phyloP scores from a whole-genome alignment of 2,113 vertebrate genomes.

The Saguinus imperator region DNA sequence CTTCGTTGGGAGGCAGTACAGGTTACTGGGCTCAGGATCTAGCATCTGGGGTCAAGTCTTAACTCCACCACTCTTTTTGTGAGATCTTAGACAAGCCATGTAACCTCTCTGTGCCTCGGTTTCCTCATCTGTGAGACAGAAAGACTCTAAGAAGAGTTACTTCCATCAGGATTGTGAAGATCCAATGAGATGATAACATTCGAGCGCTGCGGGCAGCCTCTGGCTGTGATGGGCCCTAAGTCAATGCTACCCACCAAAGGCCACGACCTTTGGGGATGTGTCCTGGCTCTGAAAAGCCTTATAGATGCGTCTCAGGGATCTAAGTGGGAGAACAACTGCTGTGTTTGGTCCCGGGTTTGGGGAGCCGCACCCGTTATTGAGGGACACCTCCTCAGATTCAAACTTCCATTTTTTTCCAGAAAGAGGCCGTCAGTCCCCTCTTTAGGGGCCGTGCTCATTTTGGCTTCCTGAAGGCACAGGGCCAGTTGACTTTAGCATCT shows the following conservation, averaged over 20 bases:
- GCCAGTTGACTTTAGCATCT: too few relatives aligned
- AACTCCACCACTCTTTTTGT: not conserved
- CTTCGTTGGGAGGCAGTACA: not conserved
- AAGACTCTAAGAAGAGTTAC: not conserved
- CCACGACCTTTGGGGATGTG: accelerated
- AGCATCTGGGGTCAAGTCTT: not conserved
- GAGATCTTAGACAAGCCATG: not conserved
- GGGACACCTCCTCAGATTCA: too few relatives aligned
- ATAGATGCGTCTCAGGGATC: not conserved
- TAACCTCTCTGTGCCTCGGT: not conserved
- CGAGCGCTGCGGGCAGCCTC: accelerated
- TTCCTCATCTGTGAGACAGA: not conserved
- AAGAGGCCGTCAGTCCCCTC: not conserved
- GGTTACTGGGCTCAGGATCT: not conserved
- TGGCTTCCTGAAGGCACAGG: not conserved
- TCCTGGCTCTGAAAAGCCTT: not conserved
- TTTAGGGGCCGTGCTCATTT: not conserved
- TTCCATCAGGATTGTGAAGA: not conserved
- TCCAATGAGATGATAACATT: accelerated
- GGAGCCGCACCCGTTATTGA: accelerated
- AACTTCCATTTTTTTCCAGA: not conserved
- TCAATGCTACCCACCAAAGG: accelerated
- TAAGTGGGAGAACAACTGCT: not conserved
- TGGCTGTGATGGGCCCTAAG: not conserved
- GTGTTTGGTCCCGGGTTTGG: too few relatives aligned